These are phyloP conservation scores for Drosophila pectinifera DNA, from an alignment of 1,140 invertebrate species.

Conservation along the genomic window DNA sequence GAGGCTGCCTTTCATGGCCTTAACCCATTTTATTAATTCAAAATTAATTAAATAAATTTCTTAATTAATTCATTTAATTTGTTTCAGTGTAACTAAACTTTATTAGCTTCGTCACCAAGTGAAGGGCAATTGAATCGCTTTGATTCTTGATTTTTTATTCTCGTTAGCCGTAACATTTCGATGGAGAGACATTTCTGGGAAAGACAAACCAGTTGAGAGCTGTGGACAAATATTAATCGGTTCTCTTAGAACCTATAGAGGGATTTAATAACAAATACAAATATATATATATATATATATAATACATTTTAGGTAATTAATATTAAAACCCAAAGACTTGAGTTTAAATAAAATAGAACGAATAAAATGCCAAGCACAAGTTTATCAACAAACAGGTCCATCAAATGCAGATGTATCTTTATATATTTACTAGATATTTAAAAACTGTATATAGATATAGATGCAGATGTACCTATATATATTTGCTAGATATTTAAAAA, in stretches of 20 bases:
- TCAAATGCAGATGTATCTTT: conserved; percentile 1
- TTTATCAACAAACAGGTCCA: conserved; percentile 10
- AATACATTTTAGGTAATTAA: too few species aligned
- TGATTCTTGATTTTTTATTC: conserved; percentile 7
- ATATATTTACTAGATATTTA: conserved; percentile 8
- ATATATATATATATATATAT: too few species aligned
- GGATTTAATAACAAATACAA: too few species aligned
- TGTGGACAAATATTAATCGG: conserved; percentile 1
- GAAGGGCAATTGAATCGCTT: conserved; percentile 21
- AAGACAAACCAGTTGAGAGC: conserved; percentile 7
- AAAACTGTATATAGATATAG: neutral
- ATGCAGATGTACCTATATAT: neutral
- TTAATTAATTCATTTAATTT: too few species aligned
- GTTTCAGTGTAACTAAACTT: conserved; percentile 1
- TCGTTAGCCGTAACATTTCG: neutral
- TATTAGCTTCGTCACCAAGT: conserved; percentile 8
- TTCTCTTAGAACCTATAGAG: too few species aligned
- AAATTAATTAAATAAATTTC: too few species aligned
- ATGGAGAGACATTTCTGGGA: conserved; percentile 6
- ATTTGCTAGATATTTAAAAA: conserved; percentile 4
- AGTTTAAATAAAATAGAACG: neutral
- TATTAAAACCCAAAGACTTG: too few species aligned
- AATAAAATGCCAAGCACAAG: neutral
- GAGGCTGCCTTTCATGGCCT: too few species aligned
- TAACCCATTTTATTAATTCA: too few species aligned